Evolutionary conservation across 2,888 invertebrate genomes (phyloP).

Genomic region (Parelbella ahira): DNA sequence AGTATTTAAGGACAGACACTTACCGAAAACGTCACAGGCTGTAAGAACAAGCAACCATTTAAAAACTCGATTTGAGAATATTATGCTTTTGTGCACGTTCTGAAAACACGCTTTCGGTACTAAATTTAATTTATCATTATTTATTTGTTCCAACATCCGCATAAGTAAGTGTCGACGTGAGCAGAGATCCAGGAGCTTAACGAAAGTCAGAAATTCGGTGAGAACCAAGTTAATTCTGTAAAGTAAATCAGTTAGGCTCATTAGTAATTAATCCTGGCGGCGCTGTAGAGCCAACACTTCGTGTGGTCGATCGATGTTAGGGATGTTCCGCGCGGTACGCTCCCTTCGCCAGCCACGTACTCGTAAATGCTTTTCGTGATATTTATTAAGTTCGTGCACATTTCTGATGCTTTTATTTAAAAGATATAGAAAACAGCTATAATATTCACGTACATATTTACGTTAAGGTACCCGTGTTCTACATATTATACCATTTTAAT

Average conservation of each 20-base stretch:
- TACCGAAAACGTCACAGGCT: conserved; percentile 33
- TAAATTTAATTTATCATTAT: conserved; percentile 39
- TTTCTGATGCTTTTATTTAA: too few relatives aligned
- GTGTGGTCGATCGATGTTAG: conserved; percentile 11
- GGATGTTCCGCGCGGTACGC: too few relatives aligned
- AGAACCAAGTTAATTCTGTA: conserved; percentile 48
- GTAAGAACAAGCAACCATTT: conserved; percentile 30
- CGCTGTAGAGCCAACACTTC: conserved; percentile 13
- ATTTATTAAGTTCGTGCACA: too few relatives aligned
- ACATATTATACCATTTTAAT: too few relatives aligned
- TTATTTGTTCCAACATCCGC: conserved; percentile 39
- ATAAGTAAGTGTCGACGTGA: conserved; percentile 38
- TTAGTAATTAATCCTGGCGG: conserved; percentile 19
- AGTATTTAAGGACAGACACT: too few relatives aligned
- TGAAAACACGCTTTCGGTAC: conserved; percentile 30
- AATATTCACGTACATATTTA: too few relatives aligned
- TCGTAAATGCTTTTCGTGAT: too few relatives aligned
- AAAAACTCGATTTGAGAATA: conserved; percentile 38
- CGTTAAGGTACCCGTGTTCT: too few relatives aligned
- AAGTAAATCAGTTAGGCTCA: conserved; percentile 28
- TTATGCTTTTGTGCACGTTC: conserved; percentile 38
- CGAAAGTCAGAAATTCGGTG: conserved; percentile 43
- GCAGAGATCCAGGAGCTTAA: conserved; percentile 44
- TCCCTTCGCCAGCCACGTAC: too few relatives aligned
- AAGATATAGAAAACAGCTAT: too few relatives aligned